Evolutionary conservation across 2,797 vertebrate genomes (phyloP).

Genomic region (Rhadinocentrus ornatus): DNA sequence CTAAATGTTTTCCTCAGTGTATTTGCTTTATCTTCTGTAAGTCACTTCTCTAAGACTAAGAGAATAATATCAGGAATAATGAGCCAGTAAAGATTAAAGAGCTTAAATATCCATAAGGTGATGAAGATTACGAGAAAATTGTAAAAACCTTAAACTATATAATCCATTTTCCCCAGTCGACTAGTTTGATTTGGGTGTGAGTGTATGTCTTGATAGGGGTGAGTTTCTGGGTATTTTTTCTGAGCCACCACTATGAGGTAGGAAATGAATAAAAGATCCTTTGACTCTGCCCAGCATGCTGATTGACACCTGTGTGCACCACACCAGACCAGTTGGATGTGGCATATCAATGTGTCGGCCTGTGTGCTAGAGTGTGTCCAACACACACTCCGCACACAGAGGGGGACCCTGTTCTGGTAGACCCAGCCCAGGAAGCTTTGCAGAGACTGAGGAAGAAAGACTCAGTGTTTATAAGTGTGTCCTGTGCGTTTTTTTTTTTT

Average conservation of each 20-base stretch:
- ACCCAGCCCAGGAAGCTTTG: slow-evolving; percentile 74
- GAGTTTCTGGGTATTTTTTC: slow-evolving; percentile 9
- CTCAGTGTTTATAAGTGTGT: slow-evolving; percentile 61
- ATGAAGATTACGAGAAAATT: background rate
- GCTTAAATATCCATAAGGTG: slow-evolving; percentile 2
- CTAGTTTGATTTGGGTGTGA: background rate
- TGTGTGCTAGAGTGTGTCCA: slow-evolving; percentile 55
- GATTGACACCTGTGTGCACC: slow-evolving; percentile 78
- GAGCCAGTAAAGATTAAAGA: background rate
- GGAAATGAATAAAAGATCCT: slow-evolving; percentile 59
- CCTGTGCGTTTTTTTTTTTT: slow-evolving; percentile 28
- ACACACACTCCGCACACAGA: slow-evolving; percentile 68
- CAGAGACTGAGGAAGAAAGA: slow-evolving; percentile 71
- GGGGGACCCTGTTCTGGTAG: slow-evolving; percentile 70
- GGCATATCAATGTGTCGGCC: slow-evolving; percentile 66
- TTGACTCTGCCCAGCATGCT: slow-evolving; percentile 71
- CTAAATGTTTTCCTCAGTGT: background rate
- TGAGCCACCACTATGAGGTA: slow-evolving; percentile 25
- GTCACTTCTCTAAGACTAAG: background rate
- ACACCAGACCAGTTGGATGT: slow-evolving; percentile 55
- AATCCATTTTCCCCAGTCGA: background rate
- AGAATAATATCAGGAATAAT: background rate
- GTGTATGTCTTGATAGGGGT: background rate
- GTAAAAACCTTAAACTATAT: background rate
- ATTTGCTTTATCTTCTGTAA: background rate